Evolutionary conservation across 2,888 invertebrate species (phyloP).

Genomic region (Prosopocoilus inquinatus): DNA sequence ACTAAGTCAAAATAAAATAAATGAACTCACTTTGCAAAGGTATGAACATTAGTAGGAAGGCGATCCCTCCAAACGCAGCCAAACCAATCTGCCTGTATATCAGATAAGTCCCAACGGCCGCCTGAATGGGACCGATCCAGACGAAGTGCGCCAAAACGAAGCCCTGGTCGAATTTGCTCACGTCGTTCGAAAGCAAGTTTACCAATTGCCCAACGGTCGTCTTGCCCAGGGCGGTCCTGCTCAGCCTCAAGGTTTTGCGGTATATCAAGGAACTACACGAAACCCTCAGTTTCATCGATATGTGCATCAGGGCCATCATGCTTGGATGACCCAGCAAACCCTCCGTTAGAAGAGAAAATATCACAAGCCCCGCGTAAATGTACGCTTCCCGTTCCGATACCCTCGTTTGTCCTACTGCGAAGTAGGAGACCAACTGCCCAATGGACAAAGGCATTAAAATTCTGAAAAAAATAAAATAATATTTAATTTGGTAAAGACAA

Average conservation of each 20-base stretch:
- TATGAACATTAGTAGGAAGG: constrained; percentile 47
- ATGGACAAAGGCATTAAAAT: constrained; percentile 54
- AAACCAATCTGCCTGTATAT: constrained; percentile 51
- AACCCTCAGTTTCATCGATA: constrained; percentile 82
- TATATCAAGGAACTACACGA: constrained; percentile 82
- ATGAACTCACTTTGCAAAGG: constrained; percentile 47
- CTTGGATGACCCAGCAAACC: constrained; percentile 65
- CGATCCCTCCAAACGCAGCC: constrained; percentile 50
- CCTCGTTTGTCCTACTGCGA: constrained; percentile 51
- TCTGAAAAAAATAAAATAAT: constrained; percentile 30
- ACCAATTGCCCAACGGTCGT: constrained; percentile 56
- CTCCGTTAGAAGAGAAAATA: constrained; percentile 45
- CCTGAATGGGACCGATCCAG: constrained; percentile 66
- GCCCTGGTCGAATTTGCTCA: constrained; percentile 81
- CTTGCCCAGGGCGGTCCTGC: constrained; percentile 57
- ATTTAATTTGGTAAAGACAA: no score
- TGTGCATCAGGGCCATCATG: constrained; percentile 80
- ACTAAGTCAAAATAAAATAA: constrained; percentile 8
- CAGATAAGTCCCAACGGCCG: constrained; percentile 58
- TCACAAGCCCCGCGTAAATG: constrained; percentile 70
- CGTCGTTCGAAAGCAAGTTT: constrained; percentile 64
- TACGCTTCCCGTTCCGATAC: constrained; percentile 56
- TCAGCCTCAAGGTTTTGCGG: constrained; percentile 59
- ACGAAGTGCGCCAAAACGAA: constrained; percentile 86
- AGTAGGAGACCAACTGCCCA: constrained; percentile 63